A percentile compares a stretch with the other conserved stretches of the same genome.
phyloP scores from a whole-genome alignment of 2,113 vertebrate species.

The Microcebus jonahi region DNA sequence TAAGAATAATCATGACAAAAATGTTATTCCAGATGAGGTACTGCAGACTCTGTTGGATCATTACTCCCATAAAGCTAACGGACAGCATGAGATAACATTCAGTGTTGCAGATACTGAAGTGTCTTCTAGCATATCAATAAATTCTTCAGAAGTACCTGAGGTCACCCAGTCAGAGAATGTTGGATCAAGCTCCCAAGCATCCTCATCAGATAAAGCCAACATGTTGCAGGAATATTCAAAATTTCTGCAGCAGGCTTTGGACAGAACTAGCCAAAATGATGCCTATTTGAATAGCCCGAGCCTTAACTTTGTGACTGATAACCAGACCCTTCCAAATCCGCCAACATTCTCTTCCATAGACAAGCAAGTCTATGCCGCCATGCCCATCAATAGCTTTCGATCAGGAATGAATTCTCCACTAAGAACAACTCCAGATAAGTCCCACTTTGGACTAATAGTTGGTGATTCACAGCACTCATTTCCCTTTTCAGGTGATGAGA shows the following conservation, averaged over 20 bases:
- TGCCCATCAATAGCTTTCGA: constrained; percentile 93
- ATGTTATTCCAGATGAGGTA: constrained; percentile 97
- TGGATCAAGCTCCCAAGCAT: constrained; percentile 90
- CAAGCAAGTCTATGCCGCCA: constrained; percentile 94
- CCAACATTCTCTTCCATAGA: constrained; percentile 96
- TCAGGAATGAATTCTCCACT: constrained; percentile 96
- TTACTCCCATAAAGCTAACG: constrained; percentile 97
- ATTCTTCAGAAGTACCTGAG: constrained; percentile 95
- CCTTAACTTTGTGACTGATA: constrained; percentile 97
- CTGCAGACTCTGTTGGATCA: constrained; percentile 97
- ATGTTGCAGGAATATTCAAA: constrained; percentile 99
- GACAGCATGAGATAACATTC: constrained; percentile 96
- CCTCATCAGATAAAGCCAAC: constrained; percentile 96
- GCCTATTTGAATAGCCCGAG: constrained; percentile 98
- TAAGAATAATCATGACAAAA: constrained; percentile 95
- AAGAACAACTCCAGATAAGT: constrained; percentile 96
- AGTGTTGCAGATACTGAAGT: constrained; percentile 97
- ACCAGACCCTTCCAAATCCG: constrained; percentile 93
- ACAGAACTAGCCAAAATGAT: constrained; percentile 99
- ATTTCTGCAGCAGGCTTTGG: constrained; percentile 98
- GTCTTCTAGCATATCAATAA: constrained; percentile 98
- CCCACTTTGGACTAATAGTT: constrained; percentile 97
- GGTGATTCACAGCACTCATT: constrained; percentile 98
- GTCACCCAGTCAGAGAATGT: constrained; percentile 91
- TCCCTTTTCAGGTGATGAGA: constrained; percentile 97